Evolutionary conservation across 2,797 vertebrate species (phyloP).

Genomic region (Zalophus californianus): DNA sequence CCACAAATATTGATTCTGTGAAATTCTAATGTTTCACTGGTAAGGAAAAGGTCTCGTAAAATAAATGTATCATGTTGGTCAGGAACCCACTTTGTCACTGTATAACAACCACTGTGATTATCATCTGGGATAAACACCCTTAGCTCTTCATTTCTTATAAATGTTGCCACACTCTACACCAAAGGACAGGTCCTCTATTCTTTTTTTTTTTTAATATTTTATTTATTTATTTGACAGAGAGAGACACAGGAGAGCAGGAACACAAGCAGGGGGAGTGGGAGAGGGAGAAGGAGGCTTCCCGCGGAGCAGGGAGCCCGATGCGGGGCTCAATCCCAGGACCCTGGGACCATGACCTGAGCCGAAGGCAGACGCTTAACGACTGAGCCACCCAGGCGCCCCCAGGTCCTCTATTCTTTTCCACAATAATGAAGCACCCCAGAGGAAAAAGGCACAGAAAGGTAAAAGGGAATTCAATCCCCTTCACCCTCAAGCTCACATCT

Average conservation of each 20-base stretch:
- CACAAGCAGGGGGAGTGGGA: too few species aligned
- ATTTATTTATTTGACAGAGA: too few species aligned
- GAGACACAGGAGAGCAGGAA: too few species aligned
- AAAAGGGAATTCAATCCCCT: background rate
- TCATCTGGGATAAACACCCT: background rate
- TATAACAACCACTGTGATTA: background rate
- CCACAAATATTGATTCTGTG: slow-evolving; percentile 16
- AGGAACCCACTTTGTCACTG: background rate
- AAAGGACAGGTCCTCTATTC: background rate
- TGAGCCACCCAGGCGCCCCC: too few species aligned
- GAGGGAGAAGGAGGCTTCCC: too few species aligned
- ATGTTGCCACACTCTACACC: background rate
- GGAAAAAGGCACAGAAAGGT: background rate
- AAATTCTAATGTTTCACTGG: slow-evolving; percentile 2
- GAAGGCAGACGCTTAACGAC: too few species aligned
- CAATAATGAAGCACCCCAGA: background rate
- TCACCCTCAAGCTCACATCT: background rate
- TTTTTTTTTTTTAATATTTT: too few species aligned
- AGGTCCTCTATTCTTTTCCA: background rate
- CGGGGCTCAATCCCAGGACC: too few species aligned
- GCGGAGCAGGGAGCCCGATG: too few species aligned
- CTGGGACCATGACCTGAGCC: too few species aligned
- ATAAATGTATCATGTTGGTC: background rate
- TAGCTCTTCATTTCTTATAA: background rate
- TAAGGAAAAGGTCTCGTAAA: slow-evolving; percentile 22